Evolutionary conservation across 2,888 invertebrate species (phyloP), one percentile per base, ranked within the genome.

Genomic region (Macrophya alboannulata): DNA sequence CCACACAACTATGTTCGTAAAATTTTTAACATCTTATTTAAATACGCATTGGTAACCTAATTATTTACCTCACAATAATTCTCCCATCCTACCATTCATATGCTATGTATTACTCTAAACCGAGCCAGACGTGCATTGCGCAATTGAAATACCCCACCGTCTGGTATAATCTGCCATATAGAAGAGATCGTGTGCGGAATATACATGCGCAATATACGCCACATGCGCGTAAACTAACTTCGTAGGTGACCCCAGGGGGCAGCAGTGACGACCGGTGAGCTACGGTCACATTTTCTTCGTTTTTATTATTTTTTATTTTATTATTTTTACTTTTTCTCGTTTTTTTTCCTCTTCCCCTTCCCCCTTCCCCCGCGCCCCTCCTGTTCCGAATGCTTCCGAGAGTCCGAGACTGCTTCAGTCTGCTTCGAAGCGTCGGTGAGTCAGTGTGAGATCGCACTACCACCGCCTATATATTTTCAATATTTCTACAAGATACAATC

Each of bases 371-470:
- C 62, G 5, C 62, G 4, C 62, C n/a, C n/a, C 0, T 43, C 72
- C n/a, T 12, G n/a, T 51, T 81, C 62, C 45, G 68, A 83, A 68
- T 68, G 51, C 68, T 83, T 83, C 68, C 51, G 68, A 48, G 45
- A 65, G 81, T 68, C 6, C 65, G 68, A 51, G 68, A 25, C 25
- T 40, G 45, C 68, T 25, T 45, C 82, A 82, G 65, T 83, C 83
- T 83, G 68, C 31, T 83, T 37, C 48, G 71, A 83, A 83, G 37
- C 83, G 83, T 68, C 68, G 68, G 83, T 83, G 83, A 21, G 83
- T 83, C 83, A 83, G 83, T 83, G 83, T 17, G 83, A 83, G 68
- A 71, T 83, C 83, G 71, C 68, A 68, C 83, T 83, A 83, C 83
- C 83, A 81, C 65, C 81, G 17, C n/a, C 68, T 21, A 81, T 17